Base-by-base conservation (phyloP, 1,140 invertebrate genomes). In the Trissolcus basalis region DNA sequence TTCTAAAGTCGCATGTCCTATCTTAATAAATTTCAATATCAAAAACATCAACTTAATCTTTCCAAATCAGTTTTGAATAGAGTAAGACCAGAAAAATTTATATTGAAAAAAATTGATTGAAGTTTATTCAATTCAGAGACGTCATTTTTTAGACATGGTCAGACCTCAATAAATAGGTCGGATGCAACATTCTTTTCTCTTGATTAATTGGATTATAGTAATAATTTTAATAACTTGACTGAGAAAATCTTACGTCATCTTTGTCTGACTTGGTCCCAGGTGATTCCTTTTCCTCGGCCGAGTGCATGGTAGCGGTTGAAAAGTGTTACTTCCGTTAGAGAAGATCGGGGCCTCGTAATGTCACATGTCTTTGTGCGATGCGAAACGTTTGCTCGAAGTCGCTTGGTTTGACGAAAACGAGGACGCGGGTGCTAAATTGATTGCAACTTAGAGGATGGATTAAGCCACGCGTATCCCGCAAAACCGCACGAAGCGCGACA, bases 241-340 rank as follows among this genome's bases (percentile, higher is more conserved):
- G n/a, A n/a, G n/a, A n/a, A n/a, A n/a, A 53, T 78, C 80, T 83
- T 79, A 83, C 80, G 51, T 83, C 80, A 67, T 83, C 80, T 15
- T 27, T 55, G 1, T 47, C 71, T 11, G 10, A 44, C 3, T 70
- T 63, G 51, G n/a, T 8, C 3, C 39, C 58, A 15, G 78, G 55
- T 32, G 80, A 80, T 10, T 77, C 55, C 9, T 76, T 78, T 59
- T 77, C 77, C 45, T 83, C 80, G 19, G 82, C 50, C 8, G 74
- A 74, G 48, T 79, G 72, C 82, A 83, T 83, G 9, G 9, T 39
- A 3, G 70, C 12, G 49, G n/a, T 80, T 45, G 49, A 56, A 12
- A 35, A 8, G 39, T 8, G 6, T 36, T 3, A 27, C 19, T 27
- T 27, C 19, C 19, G 19, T 39, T 2, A n/a, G 13, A 47, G 1